Base-by-base conservation (phyloP, 1,140 invertebrate genomes). In the Eriocheir sinensis region DNA sequence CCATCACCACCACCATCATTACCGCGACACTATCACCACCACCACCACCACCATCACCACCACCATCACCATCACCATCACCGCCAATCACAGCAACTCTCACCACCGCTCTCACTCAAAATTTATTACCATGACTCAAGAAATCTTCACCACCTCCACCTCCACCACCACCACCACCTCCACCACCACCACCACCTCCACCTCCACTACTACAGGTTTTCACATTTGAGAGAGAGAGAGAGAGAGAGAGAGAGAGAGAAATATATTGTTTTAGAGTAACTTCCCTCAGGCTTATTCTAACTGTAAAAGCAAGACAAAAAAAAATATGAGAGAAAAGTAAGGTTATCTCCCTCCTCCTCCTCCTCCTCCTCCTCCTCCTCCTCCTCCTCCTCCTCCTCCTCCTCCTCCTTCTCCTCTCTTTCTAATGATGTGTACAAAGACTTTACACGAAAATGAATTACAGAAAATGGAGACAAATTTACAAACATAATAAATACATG, bases 351-450 rank as follows among this genome's bases (percentile, higher is more conserved):
- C 85, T 15, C 15, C 8, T n/a, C 0, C n/a, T 72, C 27, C 27
- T 60, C 53, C 53, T 40, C 85, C 85, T 88, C 85, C 85, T 86
- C 85, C 27, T 88, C 32, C 12, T 89, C 6, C 86, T 86, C 83
- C 83, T 41, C 83, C 34, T 40, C 83, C 83, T 41, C 12, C 40
- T 86, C 83, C 83, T 36, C 83, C 83, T 40, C 83, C 32, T 86
- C 40, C 83, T 38, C 40, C 83, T 86, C 83, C 40, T 86, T 34
- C 34, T 86, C 27, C 21, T 72, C 21, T 8, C 44, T 8, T 48
- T 48, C 44, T 48, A 4, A 48, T 4, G 15, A n/a, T 72, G 60
- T 72, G 60, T 72, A 72, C 17, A n/a, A 4, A 8, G 1, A n/a
- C 27, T n/a, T 72, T 72, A 27, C 6, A n/a, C 8, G 21, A 72